phyloP scores from a whole-genome alignment of 2,113 vertebrate species.

The Heteronetta atricapilla region DNA sequence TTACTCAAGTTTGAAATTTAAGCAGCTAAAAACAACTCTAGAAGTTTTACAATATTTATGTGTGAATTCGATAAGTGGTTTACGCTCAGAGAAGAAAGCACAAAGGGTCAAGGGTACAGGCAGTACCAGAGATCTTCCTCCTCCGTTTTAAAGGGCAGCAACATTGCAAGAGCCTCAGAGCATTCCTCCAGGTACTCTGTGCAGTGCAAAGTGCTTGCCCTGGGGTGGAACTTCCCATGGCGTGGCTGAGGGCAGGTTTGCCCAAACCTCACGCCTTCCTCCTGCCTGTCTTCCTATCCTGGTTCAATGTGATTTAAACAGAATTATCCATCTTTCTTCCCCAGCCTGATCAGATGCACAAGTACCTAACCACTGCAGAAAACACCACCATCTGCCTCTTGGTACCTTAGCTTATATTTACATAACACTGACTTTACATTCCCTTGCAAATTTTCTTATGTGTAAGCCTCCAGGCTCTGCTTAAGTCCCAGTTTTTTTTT shows the following conservation, averaged over 20 bases:
- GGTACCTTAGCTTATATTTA: background rate
- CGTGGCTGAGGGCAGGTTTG: rapidly evolving
- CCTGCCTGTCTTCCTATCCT: background rate
- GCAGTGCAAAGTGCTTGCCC: rapidly evolving
- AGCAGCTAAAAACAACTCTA: background rate
- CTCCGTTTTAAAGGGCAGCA: background rate
- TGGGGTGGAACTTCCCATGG: background rate
- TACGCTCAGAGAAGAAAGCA: background rate
- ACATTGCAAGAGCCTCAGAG: rapidly evolving
- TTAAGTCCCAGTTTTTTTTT: background rate
- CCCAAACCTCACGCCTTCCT: background rate
- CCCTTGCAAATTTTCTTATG: background rate
- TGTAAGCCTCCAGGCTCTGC: background rate
- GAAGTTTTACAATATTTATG: background rate
- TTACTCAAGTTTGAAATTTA: background rate
- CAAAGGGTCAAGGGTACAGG: background rate
- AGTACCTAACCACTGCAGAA: background rate
- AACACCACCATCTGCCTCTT: background rate
- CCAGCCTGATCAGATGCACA: background rate
- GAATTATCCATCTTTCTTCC: background rate
- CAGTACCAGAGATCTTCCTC: background rate
- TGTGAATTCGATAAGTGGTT: background rate
- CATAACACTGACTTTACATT: background rate
- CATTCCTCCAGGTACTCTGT: rapidly evolving
- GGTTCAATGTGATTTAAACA: background rate